Conservation (phyloP, 2,797 vertebrate genomes). For the Notoglanidium macrostoma region DNA sequence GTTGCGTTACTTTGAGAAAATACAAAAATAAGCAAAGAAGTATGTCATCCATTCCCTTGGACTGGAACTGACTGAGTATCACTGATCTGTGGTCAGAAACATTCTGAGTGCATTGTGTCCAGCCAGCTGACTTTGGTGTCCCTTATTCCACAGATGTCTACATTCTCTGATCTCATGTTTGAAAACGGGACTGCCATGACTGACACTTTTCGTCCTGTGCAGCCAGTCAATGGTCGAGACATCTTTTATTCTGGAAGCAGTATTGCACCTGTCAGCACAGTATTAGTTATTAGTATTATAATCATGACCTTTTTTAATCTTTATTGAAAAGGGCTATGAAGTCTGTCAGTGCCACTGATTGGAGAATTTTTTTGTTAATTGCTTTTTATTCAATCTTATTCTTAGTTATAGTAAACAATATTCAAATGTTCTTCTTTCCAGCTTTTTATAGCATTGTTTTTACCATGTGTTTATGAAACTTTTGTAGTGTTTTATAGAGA, state of each 20-base stretch:
- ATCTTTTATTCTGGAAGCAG: constrained; percentile 72
- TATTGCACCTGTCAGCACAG: constrained; percentile 42
- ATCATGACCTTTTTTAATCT: constrained; percentile 46
- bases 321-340: constrained; percentile 1
- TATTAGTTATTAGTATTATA: constrained; percentile 55
- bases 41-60: not conserved
- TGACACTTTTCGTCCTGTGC: constrained; percentile 75
- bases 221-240: constrained; percentile 64
- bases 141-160: constrained; percentile 66
- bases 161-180: constrained; percentile 69
- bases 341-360: not conserved
- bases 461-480: not conserved
- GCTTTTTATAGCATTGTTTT: constrained; percentile 4
- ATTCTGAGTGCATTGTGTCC: not conserved
- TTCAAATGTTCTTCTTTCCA: not conserved
- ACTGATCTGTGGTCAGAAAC: not conserved
- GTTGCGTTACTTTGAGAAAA: not conserved
- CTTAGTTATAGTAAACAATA: not conserved
- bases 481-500: not conserved
- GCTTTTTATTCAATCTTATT: not conserved
- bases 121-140: not conserved
- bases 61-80: not conserved
- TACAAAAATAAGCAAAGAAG: not conserved
- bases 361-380: not conserved
- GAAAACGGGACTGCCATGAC: constrained; percentile 62